Evolutionary conservation across 2,888 invertebrate genomes (phyloP).

Genomic region (Poecilus cupreus): DNA sequence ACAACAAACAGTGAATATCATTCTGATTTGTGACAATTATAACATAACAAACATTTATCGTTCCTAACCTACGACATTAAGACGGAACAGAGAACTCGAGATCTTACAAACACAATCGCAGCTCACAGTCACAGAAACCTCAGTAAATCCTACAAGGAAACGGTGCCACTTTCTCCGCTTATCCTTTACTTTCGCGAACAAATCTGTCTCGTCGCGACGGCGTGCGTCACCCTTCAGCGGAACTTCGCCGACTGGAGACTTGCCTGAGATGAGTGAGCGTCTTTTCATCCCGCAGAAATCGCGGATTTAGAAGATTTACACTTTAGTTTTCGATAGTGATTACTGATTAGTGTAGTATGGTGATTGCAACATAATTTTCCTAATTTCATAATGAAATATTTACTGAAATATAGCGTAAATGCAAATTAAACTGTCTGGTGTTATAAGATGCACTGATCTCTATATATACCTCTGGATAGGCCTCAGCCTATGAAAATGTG

Average conservation of each 20-base stretch:
- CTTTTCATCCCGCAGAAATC: neutral
- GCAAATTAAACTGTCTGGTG: too few species aligned
- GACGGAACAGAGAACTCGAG: neutral
- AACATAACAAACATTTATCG: neutral
- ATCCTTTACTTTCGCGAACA: constrained; percentile 50
- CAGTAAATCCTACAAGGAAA: constrained; percentile 41
- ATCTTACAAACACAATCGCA: constrained; percentile 9
- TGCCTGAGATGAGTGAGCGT: constrained; percentile 12
- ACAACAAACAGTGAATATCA: neutral
- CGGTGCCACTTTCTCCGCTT: constrained; percentile 36
- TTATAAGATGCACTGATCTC: too few species aligned
- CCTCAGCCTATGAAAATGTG: too few species aligned
- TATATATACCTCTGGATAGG: too few species aligned
- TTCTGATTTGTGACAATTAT: neutral
- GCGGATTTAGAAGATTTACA: neutral
- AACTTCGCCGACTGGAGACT: neutral
- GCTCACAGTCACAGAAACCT: constrained; percentile 11
- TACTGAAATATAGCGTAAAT: too few species aligned
- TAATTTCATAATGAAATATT: too few species aligned
- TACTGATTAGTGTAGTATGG: too few species aligned
- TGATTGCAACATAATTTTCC: too few species aligned
- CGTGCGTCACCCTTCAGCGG: neutral
- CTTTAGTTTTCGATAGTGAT: too few species aligned
- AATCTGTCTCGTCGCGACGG: constrained; percentile 46
- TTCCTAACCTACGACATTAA: neutral